phyloP scores from a whole-genome alignment of 2,113 vertebrate genomes.

The Daboia siamensis region DNA sequence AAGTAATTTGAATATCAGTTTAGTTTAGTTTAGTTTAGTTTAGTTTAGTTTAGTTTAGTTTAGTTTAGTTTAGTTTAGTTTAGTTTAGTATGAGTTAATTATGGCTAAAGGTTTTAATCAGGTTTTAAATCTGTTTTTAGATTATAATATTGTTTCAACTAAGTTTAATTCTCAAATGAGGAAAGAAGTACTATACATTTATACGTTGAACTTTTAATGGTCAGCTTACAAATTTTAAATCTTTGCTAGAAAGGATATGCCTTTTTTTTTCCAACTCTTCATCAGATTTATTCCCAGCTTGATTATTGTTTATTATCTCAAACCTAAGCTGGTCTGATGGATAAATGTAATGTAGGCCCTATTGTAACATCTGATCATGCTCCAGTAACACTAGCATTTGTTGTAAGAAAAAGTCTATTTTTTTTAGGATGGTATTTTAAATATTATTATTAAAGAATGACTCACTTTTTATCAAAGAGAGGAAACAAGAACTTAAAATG shows the following conservation, averaged over 20 bases:
- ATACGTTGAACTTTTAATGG: neutral
- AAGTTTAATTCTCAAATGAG: neutral
- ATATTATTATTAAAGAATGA: neutral
- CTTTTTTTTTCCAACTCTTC: neutral
- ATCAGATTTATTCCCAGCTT: neutral
- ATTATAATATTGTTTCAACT: neutral
- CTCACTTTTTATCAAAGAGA: neutral
- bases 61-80: too few species aligned
- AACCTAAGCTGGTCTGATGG: neutral
- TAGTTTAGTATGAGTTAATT: neutral
- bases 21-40: neutral
- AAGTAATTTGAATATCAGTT: neutral
- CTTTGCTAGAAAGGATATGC: neutral
- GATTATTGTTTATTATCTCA: neutral
- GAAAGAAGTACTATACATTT: neutral
- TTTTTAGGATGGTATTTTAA: neutral
- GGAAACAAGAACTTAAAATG: neutral
- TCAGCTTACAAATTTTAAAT: neutral
- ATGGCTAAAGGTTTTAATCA: neutral
- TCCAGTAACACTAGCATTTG: neutral
- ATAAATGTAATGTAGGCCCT: neutral
- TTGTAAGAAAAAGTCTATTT: neutral
- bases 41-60: too few species aligned
- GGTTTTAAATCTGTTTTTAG: neutral
- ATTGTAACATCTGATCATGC: neutral